Conservation (phyloP, 2,888 invertebrate species). For the Eupithecia inturbata region DNA sequence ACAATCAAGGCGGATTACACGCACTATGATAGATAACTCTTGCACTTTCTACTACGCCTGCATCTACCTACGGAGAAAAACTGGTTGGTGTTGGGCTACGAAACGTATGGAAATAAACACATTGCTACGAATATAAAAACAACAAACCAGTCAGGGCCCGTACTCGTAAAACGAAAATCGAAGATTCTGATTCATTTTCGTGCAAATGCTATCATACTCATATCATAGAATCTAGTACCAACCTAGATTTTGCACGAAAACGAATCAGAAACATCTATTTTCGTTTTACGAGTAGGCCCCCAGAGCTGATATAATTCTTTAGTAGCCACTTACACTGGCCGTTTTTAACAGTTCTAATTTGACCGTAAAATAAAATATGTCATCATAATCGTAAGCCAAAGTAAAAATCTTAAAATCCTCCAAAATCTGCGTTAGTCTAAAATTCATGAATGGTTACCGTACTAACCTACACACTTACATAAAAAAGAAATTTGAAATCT, state of each 20-base stretch:
- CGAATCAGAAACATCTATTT: background rate
- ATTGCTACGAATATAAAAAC: background rate
- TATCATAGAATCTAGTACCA: too few relatives aligned
- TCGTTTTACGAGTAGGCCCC: background rate
- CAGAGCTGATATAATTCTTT: background rate
- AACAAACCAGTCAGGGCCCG: background rate
- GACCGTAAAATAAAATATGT: background rate
- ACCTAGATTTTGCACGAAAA: background rate
- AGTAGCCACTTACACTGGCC: background rate
- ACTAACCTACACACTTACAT: background rate
- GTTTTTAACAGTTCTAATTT: background rate
- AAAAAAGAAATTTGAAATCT: background rate
- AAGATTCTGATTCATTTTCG: background rate
- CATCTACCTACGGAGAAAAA: background rate
- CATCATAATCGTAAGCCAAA: too few relatives aligned
- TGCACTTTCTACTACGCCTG: constrained; percentile 47
- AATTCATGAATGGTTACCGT: background rate
- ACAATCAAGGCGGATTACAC: constrained; percentile 64
- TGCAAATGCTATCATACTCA: background rate
- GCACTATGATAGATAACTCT: constrained; percentile 57
- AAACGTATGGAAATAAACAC: background rate
- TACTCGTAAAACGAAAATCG: background rate
- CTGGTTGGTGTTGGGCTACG: background rate
- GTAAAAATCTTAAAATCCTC: background rate
- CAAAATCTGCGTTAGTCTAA: background rate